Base-by-base conservation (phyloP, 2,797 vertebrate genomes). In the Argentina silus region DNA sequence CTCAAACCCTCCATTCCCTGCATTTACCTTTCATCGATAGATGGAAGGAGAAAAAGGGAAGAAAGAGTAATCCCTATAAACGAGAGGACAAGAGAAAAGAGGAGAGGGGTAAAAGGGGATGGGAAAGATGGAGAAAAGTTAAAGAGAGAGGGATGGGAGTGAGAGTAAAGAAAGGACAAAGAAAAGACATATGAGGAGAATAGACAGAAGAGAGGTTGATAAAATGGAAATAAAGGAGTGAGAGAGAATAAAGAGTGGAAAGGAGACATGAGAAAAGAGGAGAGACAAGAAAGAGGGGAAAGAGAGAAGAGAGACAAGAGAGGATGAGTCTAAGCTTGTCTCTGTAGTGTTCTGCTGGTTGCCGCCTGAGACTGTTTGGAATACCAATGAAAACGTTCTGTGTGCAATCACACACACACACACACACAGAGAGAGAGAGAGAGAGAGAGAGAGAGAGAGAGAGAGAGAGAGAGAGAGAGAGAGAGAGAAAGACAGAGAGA, bases 1-100 rank as follows among this genome's bases (percentile, higher is more conserved):
- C 73, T 75, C 64, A 45, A n/a, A 44, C 19, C 61, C 69, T 62
- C 70, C 79, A 67, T 76, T 21, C 68, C 19, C 51, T 74, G 51
- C 67, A 67, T 79, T 44, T 19, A 7, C 55, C 11, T 69, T 27
- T 27, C 10, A 2, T 17, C 53, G 3, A 27, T 14, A 23, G 64
- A 36, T 36, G 12, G 36, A 67, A 64, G 68, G 56, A 60, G 19
- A 62, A 60, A 43, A 42, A 42, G 59, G 55, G 45, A 36, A 55
- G 62, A 17, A 44, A 19, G 1, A 44, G 61, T 36, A 36, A 36
- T 36, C 27, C 27, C 4, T 36, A 36, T 1, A 36, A 9, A 15
- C 3, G 59, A 62, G 11, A 6, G 27, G 3, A 15, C 27, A 36
- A 36, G 42, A 27, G 17, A 45, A 17, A n/a, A 19, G 36, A 19